Evolutionary conservation across 1,140 invertebrate species (phyloP), one percentile per base, ranked within the genome.

Genomic region (Hycleus cichorii): DNA sequence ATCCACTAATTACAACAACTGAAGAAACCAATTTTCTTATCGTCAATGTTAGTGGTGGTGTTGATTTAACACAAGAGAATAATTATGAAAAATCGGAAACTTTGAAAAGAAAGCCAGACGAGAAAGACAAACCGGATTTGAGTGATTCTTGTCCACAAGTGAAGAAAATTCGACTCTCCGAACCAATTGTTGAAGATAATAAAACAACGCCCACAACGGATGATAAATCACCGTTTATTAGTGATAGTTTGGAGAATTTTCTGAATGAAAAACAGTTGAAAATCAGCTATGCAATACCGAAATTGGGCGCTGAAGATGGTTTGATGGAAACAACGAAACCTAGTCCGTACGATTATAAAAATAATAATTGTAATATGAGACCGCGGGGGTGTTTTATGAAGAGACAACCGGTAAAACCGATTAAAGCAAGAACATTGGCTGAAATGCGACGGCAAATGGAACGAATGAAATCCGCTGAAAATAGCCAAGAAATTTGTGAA

Each of bases 341-440:
- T 4, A 32, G 32, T 2, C 32, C 32, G 4, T 32, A 32, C 32
- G 4, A 32, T 32, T 32, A 32, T 32, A 4, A 32, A 32, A 7
- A 7, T 32, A 32, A 32, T 32, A 5, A 7, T 32, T 32, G 32
- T 32, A 7, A 7, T 32, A 32, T 4, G 32, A 32, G 32, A 32
- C 4, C 7, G 2, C 32, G 4, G 32, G 32, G 4, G 32, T 18
- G 18, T 18, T 18, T 18, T 18, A 18, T 18, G 7, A 32, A 32
- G 32, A 32, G 1, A 7, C 32, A 4, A 32, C 32, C 18, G 1
- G 18, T 44, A 55, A 58, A 60, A 57, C 38, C 12, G 40, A 56
- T 67, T 6, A 73, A 73, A 59, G 62, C 69, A 5, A 72, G 70
- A 67, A 73, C 72, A 10, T 59, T 73, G 18, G 72, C 72, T 6